Evolutionary conservation across 2,888 invertebrate genomes (phyloP).

Genomic region (Aleiodes testaceus): DNA sequence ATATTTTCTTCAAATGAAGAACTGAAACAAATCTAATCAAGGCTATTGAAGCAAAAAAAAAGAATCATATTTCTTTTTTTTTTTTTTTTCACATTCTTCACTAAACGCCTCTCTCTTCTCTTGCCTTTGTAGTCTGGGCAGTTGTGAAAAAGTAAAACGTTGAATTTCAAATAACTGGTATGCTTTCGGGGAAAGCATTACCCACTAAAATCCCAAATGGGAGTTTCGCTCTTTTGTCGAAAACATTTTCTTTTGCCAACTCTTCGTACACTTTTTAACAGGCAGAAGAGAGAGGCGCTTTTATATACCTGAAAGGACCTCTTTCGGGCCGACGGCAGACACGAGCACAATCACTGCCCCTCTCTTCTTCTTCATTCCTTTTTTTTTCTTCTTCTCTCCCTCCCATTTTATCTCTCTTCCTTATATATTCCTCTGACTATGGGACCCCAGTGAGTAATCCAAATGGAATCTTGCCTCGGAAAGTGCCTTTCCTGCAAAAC

Average conservation of each 20-base stretch:
- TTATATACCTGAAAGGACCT: slow-evolving; percentile 35
- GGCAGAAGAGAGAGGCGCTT: slow-evolving; percentile 23
- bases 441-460: slow-evolving; percentile 57
- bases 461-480: slow-evolving; percentile 63
- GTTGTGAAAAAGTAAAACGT: background rate
- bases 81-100: too few relatives aligned
- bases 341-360: background rate
- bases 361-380: slow-evolving; percentile 37
- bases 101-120: background rate
- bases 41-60: background rate
- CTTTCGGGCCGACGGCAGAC: slow-evolving; percentile 12
- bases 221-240: slow-evolving; percentile 10
- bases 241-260: slow-evolving; percentile 19
- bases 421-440: slow-evolving; percentile 37
- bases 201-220: background rate
- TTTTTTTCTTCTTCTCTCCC: slow-evolving; percentile 9
- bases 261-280: slow-evolving; percentile 12
- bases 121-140: background rate
- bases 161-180: slow-evolving; percentile 15
- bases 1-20: slow-evolving; percentile 16
- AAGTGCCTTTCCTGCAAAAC: slow-evolving; percentile 54
- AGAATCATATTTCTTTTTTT: background rate
- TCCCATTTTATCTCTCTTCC: slow-evolving; percentile 29
- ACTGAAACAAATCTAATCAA: slow-evolving; percentile 17
- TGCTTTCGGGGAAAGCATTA: slow-evolving; percentile 2